Evolutionary conservation across 2,888 invertebrate genomes (phyloP).

Genomic region (Lasioglossum figueresi): DNA sequence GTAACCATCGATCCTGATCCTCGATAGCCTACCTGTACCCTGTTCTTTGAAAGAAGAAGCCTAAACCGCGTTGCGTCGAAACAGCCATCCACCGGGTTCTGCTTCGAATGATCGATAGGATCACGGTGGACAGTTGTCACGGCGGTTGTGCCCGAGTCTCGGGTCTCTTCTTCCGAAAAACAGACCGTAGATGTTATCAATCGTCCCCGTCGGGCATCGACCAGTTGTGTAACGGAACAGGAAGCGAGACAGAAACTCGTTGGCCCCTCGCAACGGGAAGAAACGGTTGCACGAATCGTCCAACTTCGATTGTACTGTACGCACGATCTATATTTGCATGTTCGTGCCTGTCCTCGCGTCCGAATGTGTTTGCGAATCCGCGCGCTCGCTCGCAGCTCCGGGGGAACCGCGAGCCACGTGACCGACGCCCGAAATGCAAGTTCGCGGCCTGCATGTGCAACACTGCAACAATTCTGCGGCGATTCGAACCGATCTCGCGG

Average conservation of each 20-base stretch:
- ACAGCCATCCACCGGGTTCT: constrained; percentile 5
- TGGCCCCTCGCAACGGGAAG: background rate
- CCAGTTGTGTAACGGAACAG: constrained; percentile 2
- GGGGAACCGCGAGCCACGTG: constrained; percentile 13
- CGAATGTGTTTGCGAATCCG: constrained; percentile 8
- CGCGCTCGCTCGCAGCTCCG: constrained; percentile 9
- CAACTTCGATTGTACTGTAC: constrained; percentile 4
- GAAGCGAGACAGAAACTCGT: background rate
- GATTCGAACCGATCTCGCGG: constrained; percentile 12
- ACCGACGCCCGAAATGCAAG: constrained; percentile 16
- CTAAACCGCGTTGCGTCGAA: background rate
- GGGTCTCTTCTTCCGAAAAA: background rate
- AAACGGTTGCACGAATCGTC: constrained; percentile 27
- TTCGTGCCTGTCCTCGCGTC: constrained; percentile 25
- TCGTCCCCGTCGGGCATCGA: background rate
- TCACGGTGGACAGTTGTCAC: constrained; percentile 11
- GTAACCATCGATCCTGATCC: constrained; percentile 24
- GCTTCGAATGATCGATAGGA: constrained; percentile 41
- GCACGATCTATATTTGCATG: constrained; percentile 42
- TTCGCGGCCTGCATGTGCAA: background rate
- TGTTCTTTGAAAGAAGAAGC: background rate
- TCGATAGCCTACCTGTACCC: background rate
- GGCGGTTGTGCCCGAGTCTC: background rate
- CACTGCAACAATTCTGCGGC: constrained; percentile 17
- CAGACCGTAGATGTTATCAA: background rate